Base-by-base conservation (phyloP, 2,888 invertebrate genomes). In the Lasioglossum pauxillum region DNA sequence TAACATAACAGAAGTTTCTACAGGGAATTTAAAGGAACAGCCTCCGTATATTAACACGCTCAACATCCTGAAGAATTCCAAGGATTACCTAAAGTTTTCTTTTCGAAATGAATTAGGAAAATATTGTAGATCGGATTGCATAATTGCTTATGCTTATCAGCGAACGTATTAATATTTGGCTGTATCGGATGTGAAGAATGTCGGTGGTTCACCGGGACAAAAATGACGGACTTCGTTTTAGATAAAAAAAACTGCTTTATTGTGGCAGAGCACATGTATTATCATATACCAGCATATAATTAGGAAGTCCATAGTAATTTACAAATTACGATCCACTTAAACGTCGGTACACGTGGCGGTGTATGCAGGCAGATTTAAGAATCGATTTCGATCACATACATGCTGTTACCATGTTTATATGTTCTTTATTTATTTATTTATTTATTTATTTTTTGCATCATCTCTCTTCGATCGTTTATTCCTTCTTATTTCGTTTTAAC, bases 221-320 rank as follows among this genome's bases (percentile, higher is more conserved):
- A 83, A 86, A 89, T 71, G 64, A 79, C 78, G 57, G 76, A 67
- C 77, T 64, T 71, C 53, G 69, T 78, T 87, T 92, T 92, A 93
- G 91, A 92, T 94, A 93, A 94, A 94, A 95, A 94, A 94, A 95
- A 94, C 94, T 95, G 95, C 94, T 95, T 94, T 95, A 95, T 95
- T 95, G 94, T 94, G 94, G 95, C 95, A 94, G 94, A 94, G 94
- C 95, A 95, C 95, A 95, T 93, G 94, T 94, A 94, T 94, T 93
- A 93, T 94, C 90, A 94, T 92, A 92, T 93, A 94, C 92, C 94
- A 94, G 94, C 94, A 93, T 94, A 94, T 94, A 94, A 94, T 94
- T 92, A 93, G 93, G 93, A 93, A 94, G 92, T 94, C 91, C 93
- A 94, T 94, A 92, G 92, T 94, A 94, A 93, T 94, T 94, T 93